Conservation (phyloP, 2,113 vertebrate species). For the Apteryx mantelli region DNA sequence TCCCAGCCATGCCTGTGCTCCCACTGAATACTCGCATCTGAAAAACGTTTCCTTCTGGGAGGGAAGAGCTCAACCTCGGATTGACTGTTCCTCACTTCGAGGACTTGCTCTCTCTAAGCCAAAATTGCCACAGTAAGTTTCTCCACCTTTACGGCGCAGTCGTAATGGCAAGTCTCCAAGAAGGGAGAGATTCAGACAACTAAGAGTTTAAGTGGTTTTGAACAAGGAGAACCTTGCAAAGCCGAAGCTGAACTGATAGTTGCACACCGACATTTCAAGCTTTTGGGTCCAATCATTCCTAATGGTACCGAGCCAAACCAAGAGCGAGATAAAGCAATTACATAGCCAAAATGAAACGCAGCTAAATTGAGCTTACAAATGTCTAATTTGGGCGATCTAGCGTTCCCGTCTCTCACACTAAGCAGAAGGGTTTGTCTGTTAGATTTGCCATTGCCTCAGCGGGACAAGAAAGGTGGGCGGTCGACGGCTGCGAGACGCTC, state of each 20-base stretch:
- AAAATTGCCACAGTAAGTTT: neutral
- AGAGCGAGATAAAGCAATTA: constrained; percentile 48
- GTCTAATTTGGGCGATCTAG: neutral
- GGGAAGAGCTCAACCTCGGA: neutral
- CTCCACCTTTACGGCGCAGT: neutral
- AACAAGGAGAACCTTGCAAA: constrained; percentile 25
- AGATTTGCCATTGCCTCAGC: neutral
- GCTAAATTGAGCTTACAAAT: constrained; percentile 15
- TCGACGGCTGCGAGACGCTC: neutral
- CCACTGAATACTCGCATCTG: neutral
- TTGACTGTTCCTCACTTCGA: neutral
- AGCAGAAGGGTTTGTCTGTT: neutral
- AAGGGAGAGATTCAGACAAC: constrained; percentile 22
- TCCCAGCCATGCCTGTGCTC: neutral
- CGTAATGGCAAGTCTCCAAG: neutral
- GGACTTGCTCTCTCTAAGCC: neutral
- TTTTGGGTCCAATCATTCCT: constrained; percentile 25
- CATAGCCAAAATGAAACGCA: neutral
- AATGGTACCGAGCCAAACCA: constrained; percentile 42
- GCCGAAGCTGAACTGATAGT: constrained; percentile 20
- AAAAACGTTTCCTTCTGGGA: neutral
- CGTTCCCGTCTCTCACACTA: neutral
- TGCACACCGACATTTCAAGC: constrained; percentile 26
- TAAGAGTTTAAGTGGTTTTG: constrained; percentile 30
- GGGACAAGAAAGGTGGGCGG: constrained; percentile 10